These are phyloP conservation scores for Opisthocomus hoazin DNA, from an alignment of 2,113 vertebrate genomes.

Conservation along the genomic window DNA sequence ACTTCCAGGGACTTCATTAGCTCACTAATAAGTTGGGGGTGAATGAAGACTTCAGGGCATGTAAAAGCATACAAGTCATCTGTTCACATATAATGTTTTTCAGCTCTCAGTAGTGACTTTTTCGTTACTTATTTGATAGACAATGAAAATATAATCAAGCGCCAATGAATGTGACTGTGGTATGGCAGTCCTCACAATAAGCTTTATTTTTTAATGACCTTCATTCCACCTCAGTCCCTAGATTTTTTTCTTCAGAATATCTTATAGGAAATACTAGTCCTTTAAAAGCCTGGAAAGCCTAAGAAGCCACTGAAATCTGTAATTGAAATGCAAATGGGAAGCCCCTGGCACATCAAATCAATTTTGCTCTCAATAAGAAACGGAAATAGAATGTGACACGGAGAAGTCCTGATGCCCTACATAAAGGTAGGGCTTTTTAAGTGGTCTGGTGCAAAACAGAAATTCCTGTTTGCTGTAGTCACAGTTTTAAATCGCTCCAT, in stretches of 20 bases:
- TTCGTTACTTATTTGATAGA: not conserved
- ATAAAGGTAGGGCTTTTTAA: not conserved
- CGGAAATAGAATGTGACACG: not conserved
- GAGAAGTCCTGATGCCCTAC: not conserved
- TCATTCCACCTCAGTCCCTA: not conserved
- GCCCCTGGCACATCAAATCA: constrained; percentile 24
- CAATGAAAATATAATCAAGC: not conserved
- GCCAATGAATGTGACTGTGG: not conserved
- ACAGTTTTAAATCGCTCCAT: not conserved
- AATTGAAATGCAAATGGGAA: constrained; percentile 47
- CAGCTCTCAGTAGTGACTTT: not conserved
- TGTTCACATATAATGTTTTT: not conserved
- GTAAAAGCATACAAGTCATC: not conserved
- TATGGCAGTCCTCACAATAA: not conserved
- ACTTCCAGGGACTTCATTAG: not conserved
- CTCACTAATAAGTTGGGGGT: not conserved
- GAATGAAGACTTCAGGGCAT: not conserved
- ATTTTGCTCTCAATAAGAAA: constrained; percentile 28
- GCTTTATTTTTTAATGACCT: constrained; percentile 28
- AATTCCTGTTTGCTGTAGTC: not conserved
- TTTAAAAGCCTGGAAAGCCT: constrained; percentile 9
- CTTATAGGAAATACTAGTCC: not conserved
- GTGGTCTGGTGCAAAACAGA: not conserved
- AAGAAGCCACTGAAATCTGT: not conserved
- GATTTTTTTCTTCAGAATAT: not conserved